A percentile compares a stretch with the other conserved stretches of the same genome.
Evolutionary conservation across 2,113 vertebrate species (phyloP).

Genomic region (Trematocara stigmaticum): DNA sequence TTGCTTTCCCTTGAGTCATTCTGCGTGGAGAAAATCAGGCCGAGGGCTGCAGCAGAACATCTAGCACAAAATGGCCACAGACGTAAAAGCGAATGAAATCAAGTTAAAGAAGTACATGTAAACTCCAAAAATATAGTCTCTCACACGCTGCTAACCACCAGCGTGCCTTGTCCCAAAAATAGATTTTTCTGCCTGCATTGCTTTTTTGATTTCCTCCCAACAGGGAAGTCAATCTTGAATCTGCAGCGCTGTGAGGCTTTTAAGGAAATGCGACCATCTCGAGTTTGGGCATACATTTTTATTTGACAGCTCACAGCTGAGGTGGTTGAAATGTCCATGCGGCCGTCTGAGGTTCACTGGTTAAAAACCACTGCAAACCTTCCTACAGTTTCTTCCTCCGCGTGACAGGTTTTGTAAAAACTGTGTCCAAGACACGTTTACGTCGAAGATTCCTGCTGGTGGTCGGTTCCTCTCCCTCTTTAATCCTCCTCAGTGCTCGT

Average conservation of each 20-base stretch:
- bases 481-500: slow-evolving; percentile 43
- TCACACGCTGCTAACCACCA: not conserved
- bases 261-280: not conserved
- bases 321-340: not conserved
- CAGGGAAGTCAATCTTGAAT: slow-evolving; percentile 2
- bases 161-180: slow-evolving; percentile 34
- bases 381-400: slow-evolving; percentile 85
- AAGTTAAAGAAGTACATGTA: slow-evolving; percentile 19
- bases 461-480: slow-evolving; percentile 36
- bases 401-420: slow-evolving; percentile 85
- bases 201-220: not conserved
- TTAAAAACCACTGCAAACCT: not conserved
- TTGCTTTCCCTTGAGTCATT: slow-evolving; percentile 4
- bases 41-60: not conserved
- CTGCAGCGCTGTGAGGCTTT: slow-evolving; percentile 12
- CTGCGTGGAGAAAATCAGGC: not conserved
- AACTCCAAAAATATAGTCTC: slow-evolving; percentile 58
- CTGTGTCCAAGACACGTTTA: slow-evolving; percentile 75
- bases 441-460: slow-evolving; percentile 70
- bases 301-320: not conserved
- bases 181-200: slow-evolving; percentile 1
- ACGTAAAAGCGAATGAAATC: not conserved
- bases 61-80: slow-evolving; percentile 23
- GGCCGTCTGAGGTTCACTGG: slow-evolving; percentile 22
- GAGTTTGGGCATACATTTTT: not conserved